Percentiles rank a stretch among this genome's conserved stretches.
Evolutionary conservation across 2,888 invertebrate genomes (phyloP).

Genomic region (Drosophila melanosoma): DNA sequence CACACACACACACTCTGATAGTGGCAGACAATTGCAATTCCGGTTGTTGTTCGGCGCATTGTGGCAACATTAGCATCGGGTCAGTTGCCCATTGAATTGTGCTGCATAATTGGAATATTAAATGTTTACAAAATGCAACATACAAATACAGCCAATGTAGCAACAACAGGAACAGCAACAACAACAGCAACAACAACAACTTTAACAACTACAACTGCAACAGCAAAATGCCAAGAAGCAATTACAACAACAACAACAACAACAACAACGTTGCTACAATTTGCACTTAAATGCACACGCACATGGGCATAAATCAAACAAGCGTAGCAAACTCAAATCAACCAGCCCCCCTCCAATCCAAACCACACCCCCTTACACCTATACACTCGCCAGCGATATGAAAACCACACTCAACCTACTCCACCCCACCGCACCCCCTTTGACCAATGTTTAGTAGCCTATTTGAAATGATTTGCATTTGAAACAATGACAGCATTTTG

Average conservation of each 20-base stretch:
- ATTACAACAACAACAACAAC: conserved; percentile 3
- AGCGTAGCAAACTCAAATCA: conserved; percentile 20
- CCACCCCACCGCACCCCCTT: neutral
- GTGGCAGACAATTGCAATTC: conserved; percentile 12
- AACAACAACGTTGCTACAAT: conserved; percentile 58
- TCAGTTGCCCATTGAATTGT: conserved; percentile 76
- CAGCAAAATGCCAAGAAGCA: conserved; percentile 16
- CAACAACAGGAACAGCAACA: conserved; percentile 1
- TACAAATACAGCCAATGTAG: conserved; percentile 55
- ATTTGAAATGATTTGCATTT: conserved; percentile 70
- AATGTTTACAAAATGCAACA: conserved; percentile 78
- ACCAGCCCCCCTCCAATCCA: too few relatives aligned
- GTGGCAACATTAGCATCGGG: conserved; percentile 60
- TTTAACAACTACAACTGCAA: conserved; percentile 4
- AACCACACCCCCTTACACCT: too few relatives aligned
- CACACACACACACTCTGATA: neutral
- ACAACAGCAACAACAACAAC: conserved; percentile 9
- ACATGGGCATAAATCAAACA: conserved; percentile 73
- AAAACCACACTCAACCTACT: neutral
- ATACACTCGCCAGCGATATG: too few relatives aligned
- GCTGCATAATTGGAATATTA: conserved; percentile 78
- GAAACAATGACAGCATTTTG: conserved; percentile 70
- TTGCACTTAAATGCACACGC: conserved; percentile 74
- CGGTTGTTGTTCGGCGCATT: conserved; percentile 40
- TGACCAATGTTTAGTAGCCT: conserved; percentile 57